Evolutionary conservation across 2,888 invertebrate species (phyloP), one percentile per base, ranked within the genome.

Genomic region (Hybos culiciformis): DNA sequence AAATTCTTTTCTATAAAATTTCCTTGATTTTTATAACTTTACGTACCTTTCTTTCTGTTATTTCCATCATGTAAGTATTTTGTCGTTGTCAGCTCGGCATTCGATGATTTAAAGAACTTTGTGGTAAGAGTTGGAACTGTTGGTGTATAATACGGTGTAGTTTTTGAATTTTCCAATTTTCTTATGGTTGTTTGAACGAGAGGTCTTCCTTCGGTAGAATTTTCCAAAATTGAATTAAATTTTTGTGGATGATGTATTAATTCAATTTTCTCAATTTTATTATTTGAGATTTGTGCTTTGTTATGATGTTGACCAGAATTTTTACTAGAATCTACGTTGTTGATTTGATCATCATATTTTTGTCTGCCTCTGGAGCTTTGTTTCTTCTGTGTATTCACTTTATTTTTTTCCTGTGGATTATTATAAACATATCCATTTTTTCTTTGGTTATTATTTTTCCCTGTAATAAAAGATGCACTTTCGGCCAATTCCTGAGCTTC

Each of bases 401-500:
- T 12, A 34, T 34, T 34, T 7, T 14, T 5, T 3, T 15, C 23
- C 7, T 39, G 45, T 9, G 44, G 38, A 36, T 42, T 53, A 32
- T 37, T 48, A 17, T 51, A 54, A 55, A 66, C 44, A 55, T 60
- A 45, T 23, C 53, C 52, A 56, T 61, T 29, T 38, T n/a, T 37
- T 24, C 41, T 54, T 61, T 67, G 44, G 63, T 68, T 48, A 17
- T 60, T 56, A 63, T 64, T 2, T 56, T 51, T 14, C 51, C 59
- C 37, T 31, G 53, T 50, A 31, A 39, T 44, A n/a, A 50, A 74
- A 0, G 82, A 80, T 0, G 80, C 78, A 6, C 78, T 76, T 61
- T 83, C 83, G 14, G 82, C 80, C 0, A 77, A 71, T 4, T 78
- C 72, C 58, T 83, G 83, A 57, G 74, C 74, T 61, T 84, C 81